Base-by-base conservation (phyloP, 2,113 vertebrate species). In the Heptranchias perlo region DNA sequence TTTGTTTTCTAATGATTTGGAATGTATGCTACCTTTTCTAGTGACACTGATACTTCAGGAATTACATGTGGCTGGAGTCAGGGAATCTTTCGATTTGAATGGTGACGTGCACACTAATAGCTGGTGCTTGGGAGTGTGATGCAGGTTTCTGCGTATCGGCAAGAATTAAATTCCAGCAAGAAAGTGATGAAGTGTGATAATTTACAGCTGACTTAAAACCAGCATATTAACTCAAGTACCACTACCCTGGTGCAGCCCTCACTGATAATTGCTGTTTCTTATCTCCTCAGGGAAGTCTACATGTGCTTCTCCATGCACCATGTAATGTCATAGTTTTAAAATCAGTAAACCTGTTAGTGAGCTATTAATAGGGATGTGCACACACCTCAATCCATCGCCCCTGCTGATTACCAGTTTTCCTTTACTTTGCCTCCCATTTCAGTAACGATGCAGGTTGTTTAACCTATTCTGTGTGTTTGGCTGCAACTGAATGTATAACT, bases 291-390 rank as follows among this genome's bases (percentile, higher is more conserved):
- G 78, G 78, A 82, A 44, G 39, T 39, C n/a, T 18, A 0, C 16
- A 18, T 4, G 4, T 47, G 78, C 78, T 82, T 82, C 21, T 16
- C 78, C 78, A 82, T n/a, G 78, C 78, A 82, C 44, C 78, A 47
- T 47, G 39, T 39, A 82, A 82, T 82, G 78, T 82, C 78, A 39
- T 23, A 47, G 78, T 82, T 44, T 73, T 82, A 21, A 82, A 82
- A 82, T 82, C 78, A 82, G 78, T 82, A 82, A 82, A 82, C 78
- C 78, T 82, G 76, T 82, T 82, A 21, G 78, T 82, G 78, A 39
- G n/a, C 76, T 78, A 78, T 78, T 78, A 78, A 78, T 78, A 78
- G n/a, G 76, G 18, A 47, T 16, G 16, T 44, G 78, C 16, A 1
- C 78, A 4, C 16, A 21, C 78, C 44, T 82, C 16, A 44, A 44